phyloP scores from a whole-genome alignment of 2,888 invertebrate species.

The Operophtera brumata region DNA sequence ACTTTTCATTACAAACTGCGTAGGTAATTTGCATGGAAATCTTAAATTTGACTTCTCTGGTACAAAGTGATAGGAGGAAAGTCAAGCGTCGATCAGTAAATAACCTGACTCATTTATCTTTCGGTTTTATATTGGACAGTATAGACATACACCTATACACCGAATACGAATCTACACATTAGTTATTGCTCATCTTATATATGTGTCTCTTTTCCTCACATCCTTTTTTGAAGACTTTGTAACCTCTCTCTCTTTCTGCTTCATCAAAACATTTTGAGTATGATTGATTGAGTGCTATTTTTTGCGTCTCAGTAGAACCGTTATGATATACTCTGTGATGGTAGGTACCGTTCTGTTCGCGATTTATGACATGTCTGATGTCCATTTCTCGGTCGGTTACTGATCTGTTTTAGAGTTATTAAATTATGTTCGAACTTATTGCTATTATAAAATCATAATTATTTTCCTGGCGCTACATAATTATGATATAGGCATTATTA shows the following conservation, averaged over 20 bases:
- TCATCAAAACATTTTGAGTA: constrained; percentile 2
- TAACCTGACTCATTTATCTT: no score
- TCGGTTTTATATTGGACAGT: no score
- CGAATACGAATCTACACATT: no score
- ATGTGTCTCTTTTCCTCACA: neutral
- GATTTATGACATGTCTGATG: neutral
- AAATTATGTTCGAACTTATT: neutral
- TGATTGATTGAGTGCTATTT: constrained; percentile 29
- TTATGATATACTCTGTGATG: neutral
- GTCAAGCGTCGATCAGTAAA: no score
- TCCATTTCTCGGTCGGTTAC: neutral
- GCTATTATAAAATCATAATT: no score
- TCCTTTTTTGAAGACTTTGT: neutral
- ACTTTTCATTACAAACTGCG: no score
- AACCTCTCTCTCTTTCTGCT: neutral
- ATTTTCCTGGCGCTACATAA: no score
- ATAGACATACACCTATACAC: no score
- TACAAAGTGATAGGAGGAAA: no score
- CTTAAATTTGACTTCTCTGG: no score
- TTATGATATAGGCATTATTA: no score
- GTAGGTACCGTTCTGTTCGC: neutral
- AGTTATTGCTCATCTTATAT: neutral
- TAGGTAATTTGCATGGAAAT: no score
- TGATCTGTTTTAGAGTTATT: neutral
- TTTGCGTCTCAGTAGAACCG: constrained; percentile 10